These are phyloP conservation scores for Regulus satrapa DNA, from an alignment of 2,113 vertebrate species.

Conservation along the genomic window DNA sequence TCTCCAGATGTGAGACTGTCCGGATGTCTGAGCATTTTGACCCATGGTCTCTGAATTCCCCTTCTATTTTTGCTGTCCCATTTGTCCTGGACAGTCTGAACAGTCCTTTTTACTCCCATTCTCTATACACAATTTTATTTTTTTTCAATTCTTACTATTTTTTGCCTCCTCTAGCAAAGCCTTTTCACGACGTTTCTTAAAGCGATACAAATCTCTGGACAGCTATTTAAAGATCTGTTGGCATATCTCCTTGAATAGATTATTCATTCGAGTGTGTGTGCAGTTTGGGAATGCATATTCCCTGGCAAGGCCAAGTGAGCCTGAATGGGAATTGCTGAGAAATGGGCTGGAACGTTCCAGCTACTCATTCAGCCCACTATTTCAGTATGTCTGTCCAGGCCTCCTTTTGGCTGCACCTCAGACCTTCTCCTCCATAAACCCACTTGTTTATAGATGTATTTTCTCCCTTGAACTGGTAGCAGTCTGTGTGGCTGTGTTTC, in stretches of 20 bases:
- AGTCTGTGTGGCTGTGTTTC: background rate
- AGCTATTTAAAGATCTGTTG: conserved; percentile 35
- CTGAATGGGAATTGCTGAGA: conserved; percentile 42
- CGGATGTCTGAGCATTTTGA: background rate
- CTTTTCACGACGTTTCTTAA: conserved; percentile 12
- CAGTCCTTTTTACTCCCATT: background rate
- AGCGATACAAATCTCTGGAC: background rate
- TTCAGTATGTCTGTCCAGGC: background rate
- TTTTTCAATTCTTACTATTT: background rate
- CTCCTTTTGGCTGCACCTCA: background rate
- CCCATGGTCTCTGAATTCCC: background rate
- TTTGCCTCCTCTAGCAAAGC: background rate
- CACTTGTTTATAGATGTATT: background rate
- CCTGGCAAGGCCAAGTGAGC: background rate
- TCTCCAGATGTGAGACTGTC: conserved; percentile 2
- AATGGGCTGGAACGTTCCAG: conserved; percentile 5
- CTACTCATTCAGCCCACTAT: conserved; percentile 10
- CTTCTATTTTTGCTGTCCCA: background rate
- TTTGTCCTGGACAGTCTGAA: background rate
- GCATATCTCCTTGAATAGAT: conserved; percentile 23
- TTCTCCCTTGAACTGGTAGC: background rate
- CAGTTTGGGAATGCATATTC: background rate
- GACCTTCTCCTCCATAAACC: background rate
- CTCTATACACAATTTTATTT: background rate
- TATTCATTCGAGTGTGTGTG: background rate